Evolutionary conservation across 2,888 invertebrate genomes (phyloP).

Genomic region (Atethmia centrago): DNA sequence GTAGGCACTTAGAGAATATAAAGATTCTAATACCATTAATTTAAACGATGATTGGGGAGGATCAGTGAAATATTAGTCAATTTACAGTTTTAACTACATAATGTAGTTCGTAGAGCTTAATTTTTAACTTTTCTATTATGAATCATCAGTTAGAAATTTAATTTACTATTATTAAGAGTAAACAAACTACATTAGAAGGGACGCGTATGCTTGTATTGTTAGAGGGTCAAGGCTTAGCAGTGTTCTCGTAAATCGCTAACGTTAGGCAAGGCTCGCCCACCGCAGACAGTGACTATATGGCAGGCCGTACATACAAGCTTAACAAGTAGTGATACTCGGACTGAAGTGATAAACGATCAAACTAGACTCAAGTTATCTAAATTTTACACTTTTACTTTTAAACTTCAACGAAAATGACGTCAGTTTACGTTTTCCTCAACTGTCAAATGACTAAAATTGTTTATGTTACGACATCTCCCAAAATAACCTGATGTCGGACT

Average conservation of each 20-base stretch:
- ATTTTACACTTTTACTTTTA: background rate
- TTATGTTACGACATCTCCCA: conserved; percentile 20
- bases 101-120: background rate
- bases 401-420: background rate
- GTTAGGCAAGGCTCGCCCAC: conserved; percentile 30
- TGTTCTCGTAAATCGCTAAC: conserved; percentile 35
- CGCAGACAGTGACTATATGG: conserved; percentile 11
- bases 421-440: conserved; percentile 5
- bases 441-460: background rate
- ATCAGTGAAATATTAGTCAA: background rate
- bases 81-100: background rate
- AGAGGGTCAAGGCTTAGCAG: conserved; percentile 46
- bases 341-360: too few species aligned
- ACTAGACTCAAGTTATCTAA: conserved; percentile 10
- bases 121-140: background rate
- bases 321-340: background rate
- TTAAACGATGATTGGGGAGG: background rate
- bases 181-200: conserved; percentile 55
- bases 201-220: conserved; percentile 7
- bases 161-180: background rate
- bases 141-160: background rate
- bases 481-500: conserved; percentile 8
- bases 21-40: background rate
- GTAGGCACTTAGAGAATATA: background rate
- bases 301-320: conserved; percentile 1